Conservation (phyloP, 2,797 vertebrate genomes). For the Ciconia nigra region DNA sequence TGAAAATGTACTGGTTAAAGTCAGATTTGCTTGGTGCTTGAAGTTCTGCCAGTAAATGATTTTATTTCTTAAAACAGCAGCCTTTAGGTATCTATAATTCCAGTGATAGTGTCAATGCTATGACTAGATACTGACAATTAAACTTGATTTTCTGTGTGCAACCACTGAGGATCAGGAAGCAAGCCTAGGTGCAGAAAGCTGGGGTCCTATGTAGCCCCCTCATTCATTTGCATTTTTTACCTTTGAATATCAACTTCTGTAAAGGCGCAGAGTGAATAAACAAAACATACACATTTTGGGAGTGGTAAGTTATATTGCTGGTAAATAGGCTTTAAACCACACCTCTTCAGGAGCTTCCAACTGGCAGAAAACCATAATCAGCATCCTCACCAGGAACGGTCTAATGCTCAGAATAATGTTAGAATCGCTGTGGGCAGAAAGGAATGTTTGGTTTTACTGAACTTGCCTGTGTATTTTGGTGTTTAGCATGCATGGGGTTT, state of each 20-base stretch:
- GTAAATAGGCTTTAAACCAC: background rate
- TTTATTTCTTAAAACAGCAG: background rate
- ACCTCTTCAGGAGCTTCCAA: background rate
- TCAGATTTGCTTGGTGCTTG: background rate
- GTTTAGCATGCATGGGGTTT: background rate
- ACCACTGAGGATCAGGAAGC: no score
- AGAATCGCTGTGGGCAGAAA: background rate
- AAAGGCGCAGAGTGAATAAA: background rate
- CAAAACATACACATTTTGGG: background rate
- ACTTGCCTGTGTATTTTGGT: background rate
- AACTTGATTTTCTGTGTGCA: background rate
- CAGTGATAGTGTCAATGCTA: background rate
- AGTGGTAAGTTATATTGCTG: background rate
- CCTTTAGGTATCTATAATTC: background rate
- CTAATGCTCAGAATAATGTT: background rate
- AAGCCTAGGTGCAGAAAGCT: background rate
- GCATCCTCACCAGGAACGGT: background rate
- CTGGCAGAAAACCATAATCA: background rate
- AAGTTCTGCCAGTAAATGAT: background rate
- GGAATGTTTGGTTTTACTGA: background rate
- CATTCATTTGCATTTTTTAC: background rate
- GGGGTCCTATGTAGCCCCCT: background rate
- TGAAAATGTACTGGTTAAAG: background rate
- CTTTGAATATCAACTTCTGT: background rate
- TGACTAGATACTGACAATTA: rapidly evolving